Evolutionary conservation across 2,113 vertebrate genomes (phyloP).

Genomic region (Colossoma macropomum): DNA sequence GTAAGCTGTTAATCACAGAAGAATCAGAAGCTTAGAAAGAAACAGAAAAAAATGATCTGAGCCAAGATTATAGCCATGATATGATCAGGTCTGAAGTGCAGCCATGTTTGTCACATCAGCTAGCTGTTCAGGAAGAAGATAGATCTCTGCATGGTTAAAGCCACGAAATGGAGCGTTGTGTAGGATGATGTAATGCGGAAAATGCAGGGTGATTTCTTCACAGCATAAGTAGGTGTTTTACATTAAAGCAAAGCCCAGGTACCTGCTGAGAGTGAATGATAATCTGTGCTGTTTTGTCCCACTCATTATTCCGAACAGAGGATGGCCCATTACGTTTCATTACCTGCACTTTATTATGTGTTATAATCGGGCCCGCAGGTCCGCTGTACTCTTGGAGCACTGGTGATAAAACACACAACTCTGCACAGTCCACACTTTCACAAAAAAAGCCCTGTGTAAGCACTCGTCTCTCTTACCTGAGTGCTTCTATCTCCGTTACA

Average conservation of each 20-base stretch:
- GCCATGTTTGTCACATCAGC: not conserved
- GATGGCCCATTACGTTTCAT: slow-evolving; percentile 51
- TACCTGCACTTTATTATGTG: slow-evolving; percentile 49
- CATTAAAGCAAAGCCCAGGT: slow-evolving; percentile 22
- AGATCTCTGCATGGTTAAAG: not conserved
- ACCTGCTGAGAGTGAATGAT: slow-evolving; percentile 32
- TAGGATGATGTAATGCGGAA: not conserved
- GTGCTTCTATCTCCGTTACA: slow-evolving; percentile 48
- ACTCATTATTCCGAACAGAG: slow-evolving; percentile 46
- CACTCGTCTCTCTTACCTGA: slow-evolving; percentile 40
- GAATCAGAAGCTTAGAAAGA: not conserved
- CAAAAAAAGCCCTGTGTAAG: not conserved
- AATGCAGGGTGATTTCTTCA: slow-evolving; percentile 5
- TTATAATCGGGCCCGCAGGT: slow-evolving; percentile 44
- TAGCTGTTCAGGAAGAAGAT: not conserved
- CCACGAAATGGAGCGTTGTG: not conserved
- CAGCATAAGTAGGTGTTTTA: slow-evolving; percentile 28
- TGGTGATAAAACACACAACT: slow-evolving; percentile 43
- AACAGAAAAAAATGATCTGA: no score
- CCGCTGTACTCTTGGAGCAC: slow-evolving; percentile 3
- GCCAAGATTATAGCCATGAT: no score
- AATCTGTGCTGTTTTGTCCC: slow-evolving; percentile 46
- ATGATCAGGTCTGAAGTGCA: not conserved
- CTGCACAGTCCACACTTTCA: slow-evolving; percentile 11
- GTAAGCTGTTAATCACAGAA: not conserved